phyloP scores from a whole-genome alignment of 2,113 vertebrate genomes.

The Phylloscopus trochiloides region DNA sequence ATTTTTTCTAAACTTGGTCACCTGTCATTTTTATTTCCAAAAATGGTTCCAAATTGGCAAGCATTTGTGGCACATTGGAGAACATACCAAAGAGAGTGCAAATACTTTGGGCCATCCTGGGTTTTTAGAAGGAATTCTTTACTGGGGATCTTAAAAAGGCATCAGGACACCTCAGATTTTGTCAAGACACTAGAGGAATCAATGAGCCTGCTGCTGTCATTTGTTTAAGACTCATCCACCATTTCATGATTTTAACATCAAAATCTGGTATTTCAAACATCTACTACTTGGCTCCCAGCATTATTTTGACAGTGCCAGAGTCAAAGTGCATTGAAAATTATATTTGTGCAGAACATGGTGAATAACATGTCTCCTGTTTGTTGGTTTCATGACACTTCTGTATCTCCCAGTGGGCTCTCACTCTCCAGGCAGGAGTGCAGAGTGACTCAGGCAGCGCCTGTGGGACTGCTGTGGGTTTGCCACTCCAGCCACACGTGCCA shows the following conservation, averaged over 20 bases:
- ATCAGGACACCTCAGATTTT: background rate
- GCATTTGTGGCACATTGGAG: background rate
- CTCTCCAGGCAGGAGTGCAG: rapidly evolving
- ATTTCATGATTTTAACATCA: background rate
- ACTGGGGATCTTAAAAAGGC: background rate
- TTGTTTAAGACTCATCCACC: background rate
- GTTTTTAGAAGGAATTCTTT: background rate
- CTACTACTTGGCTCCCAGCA: background rate
- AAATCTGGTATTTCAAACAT: background rate
- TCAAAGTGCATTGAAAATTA: background rate
- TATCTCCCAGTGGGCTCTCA: background rate
- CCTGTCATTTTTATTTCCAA: background rate
- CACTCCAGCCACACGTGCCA: background rate
- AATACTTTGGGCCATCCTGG: background rate
- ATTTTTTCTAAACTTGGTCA: background rate
- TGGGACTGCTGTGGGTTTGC: background rate
- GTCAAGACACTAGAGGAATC: background rate
- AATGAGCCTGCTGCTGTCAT: background rate
- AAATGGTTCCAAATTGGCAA: background rate
- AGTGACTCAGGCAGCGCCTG: rapidly evolving
- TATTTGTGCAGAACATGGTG: background rate
- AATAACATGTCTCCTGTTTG: background rate
- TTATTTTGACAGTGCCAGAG: background rate
- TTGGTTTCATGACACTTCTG: background rate
- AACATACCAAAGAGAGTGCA: background rate